Evolutionary conservation across 1,140 invertebrate genomes (phyloP), one percentile per base, ranked within the genome.

Genomic region (Camponotus vicinus): DNA sequence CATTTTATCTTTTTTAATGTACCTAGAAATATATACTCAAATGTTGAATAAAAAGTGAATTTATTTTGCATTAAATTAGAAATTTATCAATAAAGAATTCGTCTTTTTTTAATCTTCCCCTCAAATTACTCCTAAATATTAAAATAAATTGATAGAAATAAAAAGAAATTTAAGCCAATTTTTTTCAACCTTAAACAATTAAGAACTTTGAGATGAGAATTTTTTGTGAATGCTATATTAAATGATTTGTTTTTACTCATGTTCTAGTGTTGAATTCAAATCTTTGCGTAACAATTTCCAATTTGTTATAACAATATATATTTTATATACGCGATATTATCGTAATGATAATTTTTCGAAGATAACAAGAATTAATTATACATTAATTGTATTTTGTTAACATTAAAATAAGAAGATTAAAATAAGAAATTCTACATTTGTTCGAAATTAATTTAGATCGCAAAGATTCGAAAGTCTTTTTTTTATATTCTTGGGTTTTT

Each of bases 101-200:
- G 32, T 45, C 70, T 34, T 57, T 27, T 40, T 37, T 27, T 21
- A 18, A 57, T 34, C 37, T n/a, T 27, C 27, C 27, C 27, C 9
- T 15, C 15, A 52, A 1, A 73, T 57, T 37, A 34, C 2, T 8
- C 37, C 6, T 40, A 40, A 2, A n/a, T 18, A 13, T 18, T 15
- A 75, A 75, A 75, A 42, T 75, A 59, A 75, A 59, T 34, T n/a
- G n/a, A 15, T 40, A 75, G 57, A 75, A 57, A 8, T 59, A 42
- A 59, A 27, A 73, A 57, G 34, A 59, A 75, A 75, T 42, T 59
- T 13, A 40, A 59, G 59, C 13, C 34, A 75, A 15, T 55, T 34
- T 59, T 5, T 75, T 57, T 59, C 71, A 73, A 40, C n/a, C 15
- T 75, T 59, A 75, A 61, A 15, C 49, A 27, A 75, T 75, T 57